Base-by-base conservation (phyloP, 2,797 vertebrate species). In the Lemur catta region DNA sequence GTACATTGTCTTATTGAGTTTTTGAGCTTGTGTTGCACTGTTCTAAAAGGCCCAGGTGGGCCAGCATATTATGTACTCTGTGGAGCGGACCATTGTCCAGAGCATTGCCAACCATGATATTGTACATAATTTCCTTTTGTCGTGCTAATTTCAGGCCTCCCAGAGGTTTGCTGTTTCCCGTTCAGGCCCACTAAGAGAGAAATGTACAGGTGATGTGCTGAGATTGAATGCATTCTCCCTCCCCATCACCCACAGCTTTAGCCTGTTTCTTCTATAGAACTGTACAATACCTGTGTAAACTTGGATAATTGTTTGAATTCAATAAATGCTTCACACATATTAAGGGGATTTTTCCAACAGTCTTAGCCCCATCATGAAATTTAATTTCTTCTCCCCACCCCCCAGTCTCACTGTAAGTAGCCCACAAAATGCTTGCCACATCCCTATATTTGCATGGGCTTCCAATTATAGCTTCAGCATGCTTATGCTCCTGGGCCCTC, bases 261-360 rank as follows among this genome's bases (percentile, higher is more conserved):
- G 91, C 72, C 84, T 96, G 14, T 65, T 88, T 95, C 88, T 79
- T 95, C 89, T 92, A 80, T 38, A 89, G 81, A 59, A 91, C 94
- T 0, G 92, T 87, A 97, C 97, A 98, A 98, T 97, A 97, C 41
- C 82, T 55, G 3, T 0, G 6, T 96, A 97, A 98, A 57, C 82
- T 72, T 96, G 79, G 96, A 95, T 97, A 97, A 97, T 98, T 98
- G 97, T 98, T 97, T 98, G 86, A 97, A 97, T 97, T 85, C 10
- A 96, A 96, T 97, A 98, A 98, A 97, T 96, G 94, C 97, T 97
- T 98, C 96, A 98, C 93, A 98, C 91, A 96, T 28, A 41, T 90
- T 98, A 97, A 97, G 94, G 72, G 97, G 98, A 98, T 98, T 98
- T 97, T 98, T 97, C 91, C 96, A 98, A 97, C 69, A 79, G 48